Evolutionary conservation across 2,888 invertebrate genomes (phyloP).

Genomic region (Epistrophe eligans): DNA sequence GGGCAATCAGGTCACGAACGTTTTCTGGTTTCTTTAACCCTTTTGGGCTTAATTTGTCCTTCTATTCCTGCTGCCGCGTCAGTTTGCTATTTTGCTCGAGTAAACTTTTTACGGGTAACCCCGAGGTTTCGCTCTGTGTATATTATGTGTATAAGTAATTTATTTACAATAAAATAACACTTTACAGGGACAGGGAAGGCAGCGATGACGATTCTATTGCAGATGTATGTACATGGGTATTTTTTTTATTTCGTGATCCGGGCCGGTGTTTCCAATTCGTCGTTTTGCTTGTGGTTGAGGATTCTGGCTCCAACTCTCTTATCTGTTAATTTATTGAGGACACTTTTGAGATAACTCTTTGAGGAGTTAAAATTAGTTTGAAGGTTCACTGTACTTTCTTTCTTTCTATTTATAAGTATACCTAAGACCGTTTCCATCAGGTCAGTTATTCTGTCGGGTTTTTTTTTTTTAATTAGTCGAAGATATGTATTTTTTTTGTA

Average conservation of each 20-base stretch:
- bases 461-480: conserved; percentile 19
- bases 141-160: not conserved
- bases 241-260: conserved; percentile 8
- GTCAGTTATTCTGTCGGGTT: not conserved
- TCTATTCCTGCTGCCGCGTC: conserved; percentile 18
- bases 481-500: conserved; percentile 10
- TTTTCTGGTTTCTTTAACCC: conserved; percentile 63
- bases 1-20: conserved; percentile 70
- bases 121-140: not conserved
- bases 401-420: not conserved
- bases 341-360: conserved; percentile 48
- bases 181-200: not conserved
- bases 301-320: conserved; percentile 23
- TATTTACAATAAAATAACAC: conserved; percentile 35
- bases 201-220: conserved; percentile 54
- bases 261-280: conserved; percentile 44
- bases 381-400: conserved; percentile 40
- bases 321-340: conserved; percentile 41
- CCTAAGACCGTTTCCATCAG: not conserved
- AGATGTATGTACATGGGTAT: conserved; percentile 10
- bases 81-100: conserved; percentile 26
- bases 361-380: conserved; percentile 57
- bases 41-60: conserved; percentile 56
- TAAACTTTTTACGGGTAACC: conserved; percentile 28
- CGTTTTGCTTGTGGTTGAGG: conserved; percentile 45